Conservation (phyloP, 2,113 vertebrate genomes). For the Myxocyprinus asiaticus region DNA sequence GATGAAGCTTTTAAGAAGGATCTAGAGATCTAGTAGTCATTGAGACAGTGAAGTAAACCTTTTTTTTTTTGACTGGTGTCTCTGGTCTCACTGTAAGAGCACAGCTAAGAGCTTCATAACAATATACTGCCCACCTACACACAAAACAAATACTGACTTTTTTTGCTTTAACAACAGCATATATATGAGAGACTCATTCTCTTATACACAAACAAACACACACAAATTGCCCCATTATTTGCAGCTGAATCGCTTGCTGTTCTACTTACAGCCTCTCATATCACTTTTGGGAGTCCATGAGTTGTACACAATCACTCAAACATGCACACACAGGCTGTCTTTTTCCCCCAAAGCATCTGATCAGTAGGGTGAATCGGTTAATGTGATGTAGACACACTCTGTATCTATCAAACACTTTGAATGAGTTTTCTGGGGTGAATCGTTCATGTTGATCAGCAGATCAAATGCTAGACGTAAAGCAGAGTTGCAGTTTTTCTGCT, state of each 20-base stretch:
- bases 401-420: constrained; percentile 11
- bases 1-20: not conserved
- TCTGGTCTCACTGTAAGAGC: not conserved
- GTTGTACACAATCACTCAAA: no score
- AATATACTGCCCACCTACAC: not conserved
- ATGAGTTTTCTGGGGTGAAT: not conserved
- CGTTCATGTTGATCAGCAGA: not conserved
- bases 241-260: constrained; percentile 7
- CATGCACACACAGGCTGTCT: constrained; percentile 19
- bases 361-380: constrained; percentile 31
- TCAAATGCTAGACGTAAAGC: not conserved
- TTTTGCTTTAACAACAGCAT: not conserved
- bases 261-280: constrained; percentile 12
- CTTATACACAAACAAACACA: not conserved
- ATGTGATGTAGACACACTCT: constrained; percentile 1
- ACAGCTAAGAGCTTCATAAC: not conserved
- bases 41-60: not conserved
- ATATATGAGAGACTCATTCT: not conserved
- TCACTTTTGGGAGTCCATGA: no score
- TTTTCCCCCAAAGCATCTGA: constrained; percentile 23
- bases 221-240: not conserved
- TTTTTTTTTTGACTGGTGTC: not conserved
- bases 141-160: not conserved
- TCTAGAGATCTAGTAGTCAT: not conserved
- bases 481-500: not conserved